phyloP scores from a whole-genome alignment of 1,140 invertebrate genomes.

The Cyphomyrmex costatus region DNA sequence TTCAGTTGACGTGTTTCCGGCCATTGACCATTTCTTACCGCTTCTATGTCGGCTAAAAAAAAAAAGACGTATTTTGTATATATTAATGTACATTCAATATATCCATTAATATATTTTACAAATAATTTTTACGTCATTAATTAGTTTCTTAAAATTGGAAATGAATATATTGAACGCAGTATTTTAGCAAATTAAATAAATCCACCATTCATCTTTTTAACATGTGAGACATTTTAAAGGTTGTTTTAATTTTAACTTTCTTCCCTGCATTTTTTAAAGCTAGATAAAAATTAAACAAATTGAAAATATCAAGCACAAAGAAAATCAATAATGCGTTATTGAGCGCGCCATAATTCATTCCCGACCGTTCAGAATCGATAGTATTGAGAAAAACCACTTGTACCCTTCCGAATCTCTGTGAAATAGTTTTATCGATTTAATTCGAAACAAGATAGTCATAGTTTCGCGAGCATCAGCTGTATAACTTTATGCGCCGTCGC shows the following conservation, averaged over 20 bases:
- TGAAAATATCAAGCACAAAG: no score
- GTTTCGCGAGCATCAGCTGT: not conserved
- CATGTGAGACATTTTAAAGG: not conserved
- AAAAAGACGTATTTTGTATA: not conserved
- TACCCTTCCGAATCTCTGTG: no score
- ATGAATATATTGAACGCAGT: not conserved
- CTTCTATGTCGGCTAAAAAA: slow-evolving; percentile 81
- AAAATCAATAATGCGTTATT: no score
- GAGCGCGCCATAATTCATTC: no score
- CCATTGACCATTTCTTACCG: slow-evolving; percentile 81
- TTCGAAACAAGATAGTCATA: not conserved
- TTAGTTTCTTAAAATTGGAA: not conserved
- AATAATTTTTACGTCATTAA: not conserved
- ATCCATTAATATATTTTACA: slow-evolving; percentile 7
- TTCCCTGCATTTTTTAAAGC: no score
- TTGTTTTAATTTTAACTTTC: no score
- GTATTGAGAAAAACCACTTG: no score
- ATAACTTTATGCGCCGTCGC: not conserved
- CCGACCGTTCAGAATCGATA: no score
- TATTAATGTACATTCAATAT: slow-evolving; percentile 27
- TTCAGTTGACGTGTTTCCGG: slow-evolving; percentile 79
- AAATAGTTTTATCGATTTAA: not conserved
- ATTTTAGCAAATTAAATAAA: not conserved
- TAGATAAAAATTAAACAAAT: no score
- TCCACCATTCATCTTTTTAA: not conserved